These are phyloP conservation scores for Xylophagus ater DNA, from an alignment of 2,888 invertebrate genomes.

Conservation along the genomic window DNA sequence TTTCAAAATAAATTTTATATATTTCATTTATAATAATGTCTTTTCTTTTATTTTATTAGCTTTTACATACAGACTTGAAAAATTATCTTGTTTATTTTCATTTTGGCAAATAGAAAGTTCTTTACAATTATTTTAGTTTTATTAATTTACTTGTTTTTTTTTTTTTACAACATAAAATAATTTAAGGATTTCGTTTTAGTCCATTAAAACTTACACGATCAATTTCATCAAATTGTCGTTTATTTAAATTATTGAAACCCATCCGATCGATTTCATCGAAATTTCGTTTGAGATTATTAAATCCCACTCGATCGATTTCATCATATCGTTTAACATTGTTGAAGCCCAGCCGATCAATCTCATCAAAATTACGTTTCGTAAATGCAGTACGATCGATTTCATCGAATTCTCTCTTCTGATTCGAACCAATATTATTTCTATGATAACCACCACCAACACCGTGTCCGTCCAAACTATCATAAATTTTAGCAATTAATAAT, in stretches of 20 bases:
- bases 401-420: not conserved
- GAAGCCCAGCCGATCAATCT: slow-evolving; percentile 15
- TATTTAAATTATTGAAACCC: slow-evolving; percentile 13
- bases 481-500: not conserved
- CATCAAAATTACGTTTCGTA: slow-evolving; percentile 16
- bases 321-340: slow-evolving; percentile 5
- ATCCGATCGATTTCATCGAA: slow-evolving; percentile 18
- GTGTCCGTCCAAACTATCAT: not conserved
- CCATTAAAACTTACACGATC: slow-evolving; percentile 16
- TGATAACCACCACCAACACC: too few relatives aligned
- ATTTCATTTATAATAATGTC: too few relatives aligned
- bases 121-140: too few relatives aligned
- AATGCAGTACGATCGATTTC: slow-evolving; percentile 4
- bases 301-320: not conserved
- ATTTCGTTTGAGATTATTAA: slow-evolving; percentile 4
- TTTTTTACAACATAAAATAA: too few relatives aligned
- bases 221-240: slow-evolving; percentile 18
- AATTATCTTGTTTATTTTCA: too few relatives aligned
- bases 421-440: not conserved
- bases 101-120: too few relatives aligned
- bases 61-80: too few relatives aligned
- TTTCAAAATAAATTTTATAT: too few relatives aligned
- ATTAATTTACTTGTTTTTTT: too few relatives aligned
- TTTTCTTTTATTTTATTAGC: too few relatives aligned
- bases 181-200: slow-evolving; percentile 4